Conservation (phyloP, 2,797 vertebrate species). For the Halcyon smyrnensis region DNA sequence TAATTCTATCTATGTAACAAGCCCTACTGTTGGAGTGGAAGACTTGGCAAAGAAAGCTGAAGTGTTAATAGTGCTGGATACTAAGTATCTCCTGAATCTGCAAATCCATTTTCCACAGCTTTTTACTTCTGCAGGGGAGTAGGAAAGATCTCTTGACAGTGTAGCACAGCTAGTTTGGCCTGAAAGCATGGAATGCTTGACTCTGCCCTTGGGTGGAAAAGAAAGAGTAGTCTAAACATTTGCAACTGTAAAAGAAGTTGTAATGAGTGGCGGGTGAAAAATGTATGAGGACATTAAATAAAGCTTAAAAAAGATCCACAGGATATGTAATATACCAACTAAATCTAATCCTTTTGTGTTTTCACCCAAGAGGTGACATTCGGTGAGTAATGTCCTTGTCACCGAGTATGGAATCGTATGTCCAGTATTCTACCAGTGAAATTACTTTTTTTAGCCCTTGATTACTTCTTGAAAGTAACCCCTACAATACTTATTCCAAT, state of each 20-base stretch:
- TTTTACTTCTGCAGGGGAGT: neutral
- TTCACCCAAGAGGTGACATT: neutral
- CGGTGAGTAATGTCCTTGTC: neutral
- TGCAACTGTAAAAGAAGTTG: neutral
- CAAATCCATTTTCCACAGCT: neutral
- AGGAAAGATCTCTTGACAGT: neutral
- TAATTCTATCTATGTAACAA: neutral
- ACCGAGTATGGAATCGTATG: neutral
- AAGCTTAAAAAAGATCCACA: neutral
- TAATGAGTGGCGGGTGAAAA: neutral
- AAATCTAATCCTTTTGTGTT: neutral
- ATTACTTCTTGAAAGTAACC: neutral
- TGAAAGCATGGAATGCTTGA: neutral
- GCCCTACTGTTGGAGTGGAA: neutral
- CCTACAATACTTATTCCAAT: neutral
- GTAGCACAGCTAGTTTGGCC: neutral
- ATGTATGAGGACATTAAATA: neutral
- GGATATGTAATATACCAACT: neutral
- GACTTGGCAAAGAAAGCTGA: neutral
- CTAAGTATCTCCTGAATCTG: neutral
- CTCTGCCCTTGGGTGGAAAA: neutral
- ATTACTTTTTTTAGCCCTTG: neutral
- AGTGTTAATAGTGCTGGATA: neutral
- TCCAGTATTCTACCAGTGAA: neutral
- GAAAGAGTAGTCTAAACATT: neutral